phyloP scores from a whole-genome alignment of 2,888 invertebrate genomes.

The Noctua janthina region DNA sequence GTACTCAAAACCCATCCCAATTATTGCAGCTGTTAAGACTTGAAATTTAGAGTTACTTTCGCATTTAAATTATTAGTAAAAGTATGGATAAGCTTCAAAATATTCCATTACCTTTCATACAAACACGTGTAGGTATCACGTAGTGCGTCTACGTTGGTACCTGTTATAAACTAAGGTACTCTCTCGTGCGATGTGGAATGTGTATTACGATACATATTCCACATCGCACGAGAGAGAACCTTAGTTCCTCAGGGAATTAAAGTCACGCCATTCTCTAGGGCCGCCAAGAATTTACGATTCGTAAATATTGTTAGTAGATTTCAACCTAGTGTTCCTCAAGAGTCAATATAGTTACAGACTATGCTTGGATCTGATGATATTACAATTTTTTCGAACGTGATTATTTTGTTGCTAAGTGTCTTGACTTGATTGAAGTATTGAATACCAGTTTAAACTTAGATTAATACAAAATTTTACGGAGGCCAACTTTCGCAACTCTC shows the following conservation, averaged over 20 bases:
- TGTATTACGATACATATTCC: background rate
- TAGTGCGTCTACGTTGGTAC: background rate
- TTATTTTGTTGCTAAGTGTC: background rate
- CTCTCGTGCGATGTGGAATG: background rate
- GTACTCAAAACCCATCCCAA: background rate
- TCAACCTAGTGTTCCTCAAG: constrained; percentile 45
- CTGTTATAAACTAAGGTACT: background rate
- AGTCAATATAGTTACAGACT: constrained; percentile 55
- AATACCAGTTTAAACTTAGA: background rate
- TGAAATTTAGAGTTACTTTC: background rate
- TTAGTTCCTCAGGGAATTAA: constrained; percentile 38
- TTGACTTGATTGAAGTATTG: too few species aligned
- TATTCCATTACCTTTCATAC: background rate
- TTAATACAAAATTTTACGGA: background rate
- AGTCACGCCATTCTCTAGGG: constrained; percentile 50
- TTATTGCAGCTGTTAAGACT: background rate
- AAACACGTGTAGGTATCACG: background rate
- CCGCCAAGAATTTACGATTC: constrained; percentile 63
- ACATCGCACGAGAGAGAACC: too few species aligned
- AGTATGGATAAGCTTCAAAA: background rate
- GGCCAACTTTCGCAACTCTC: background rate
- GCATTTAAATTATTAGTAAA: background rate
- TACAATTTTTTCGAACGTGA: background rate
- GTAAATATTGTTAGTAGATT: constrained; percentile 71
- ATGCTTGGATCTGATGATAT: constrained; percentile 19